phyloP scores from a whole-genome alignment of 2,888 invertebrate species.

The Mimachlamys varia region DNA sequence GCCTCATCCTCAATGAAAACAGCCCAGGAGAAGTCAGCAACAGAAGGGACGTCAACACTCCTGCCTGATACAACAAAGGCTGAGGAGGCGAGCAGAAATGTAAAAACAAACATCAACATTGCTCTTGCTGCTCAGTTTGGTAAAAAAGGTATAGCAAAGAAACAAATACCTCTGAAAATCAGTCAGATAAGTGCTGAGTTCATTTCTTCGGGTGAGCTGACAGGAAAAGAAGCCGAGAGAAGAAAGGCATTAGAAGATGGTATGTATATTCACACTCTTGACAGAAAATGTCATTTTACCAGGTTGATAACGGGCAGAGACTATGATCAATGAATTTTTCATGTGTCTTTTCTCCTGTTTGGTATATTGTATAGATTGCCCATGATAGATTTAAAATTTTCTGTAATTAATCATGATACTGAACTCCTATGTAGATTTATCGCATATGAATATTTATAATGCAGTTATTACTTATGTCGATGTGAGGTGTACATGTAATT shows the following conservation, averaged over 20 bases:
- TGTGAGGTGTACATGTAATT: no score
- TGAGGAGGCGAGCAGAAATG: neutral
- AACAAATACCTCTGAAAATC: slow-evolving; percentile 57
- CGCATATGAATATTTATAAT: no score
- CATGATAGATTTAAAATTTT: no score
- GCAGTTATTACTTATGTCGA: no score
- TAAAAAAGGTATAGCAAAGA: slow-evolving; percentile 60
- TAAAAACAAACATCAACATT: neutral
- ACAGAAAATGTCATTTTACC: neutral
- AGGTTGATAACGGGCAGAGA: neutral
- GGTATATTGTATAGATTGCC: no score
- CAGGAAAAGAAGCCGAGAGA: slow-evolving; percentile 46
- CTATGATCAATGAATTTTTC: no score
- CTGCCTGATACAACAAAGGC: neutral
- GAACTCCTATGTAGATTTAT: no score
- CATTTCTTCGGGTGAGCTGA: slow-evolving; percentile 60
- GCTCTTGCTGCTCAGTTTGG: slow-evolving; percentile 46
- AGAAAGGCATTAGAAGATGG: slow-evolving; percentile 63
- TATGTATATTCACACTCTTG: slow-evolving; percentile 45
- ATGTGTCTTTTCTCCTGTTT: no score
- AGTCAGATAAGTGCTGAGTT: slow-evolving; percentile 63
- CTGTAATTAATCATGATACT: no score
- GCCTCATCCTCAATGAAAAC: neutral
- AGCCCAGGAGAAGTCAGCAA: neutral
- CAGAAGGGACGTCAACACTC: neutral